Base-by-base conservation (phyloP, 2,113 vertebrate species). In the Egretta garzetta region DNA sequence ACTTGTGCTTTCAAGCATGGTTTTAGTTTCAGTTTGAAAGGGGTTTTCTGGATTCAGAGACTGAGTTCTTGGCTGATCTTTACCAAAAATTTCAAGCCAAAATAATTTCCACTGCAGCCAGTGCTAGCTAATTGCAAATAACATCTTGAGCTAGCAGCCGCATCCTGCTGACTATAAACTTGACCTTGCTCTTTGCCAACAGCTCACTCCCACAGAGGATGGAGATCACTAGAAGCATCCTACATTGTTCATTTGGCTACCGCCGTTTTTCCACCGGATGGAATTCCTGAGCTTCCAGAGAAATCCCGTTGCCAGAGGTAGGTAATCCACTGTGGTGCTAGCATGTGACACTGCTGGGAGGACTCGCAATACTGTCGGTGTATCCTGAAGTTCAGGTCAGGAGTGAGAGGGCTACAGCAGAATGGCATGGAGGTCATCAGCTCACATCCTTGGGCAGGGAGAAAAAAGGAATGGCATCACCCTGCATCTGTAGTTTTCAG, bases 241-340 rank as follows among this genome's bases (percentile, higher is more conserved):
- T 28, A 26, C 59, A 47, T 2, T 1, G 0, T 62, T 73, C 58
- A 8, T 68, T 91, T 87, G 19, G 30, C 62, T 75, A 17, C 52
- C 0, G 2, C 8, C 1, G 1, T 75, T 79, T 89, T 53, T 75
- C 32, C 30, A 49, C 12, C 0, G 1, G 10, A 14, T 52, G 19
- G 56, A 93, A 79, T 87, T 71, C 20, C 39, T 39, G 62, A 84
- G n/a, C 60, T 91, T 85, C 43, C 52, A 80, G 86, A 88, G 41
- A 28, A 3, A 2, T 66, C 12, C 27, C 2, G 3, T 3, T 75
- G 52, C 47, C 33, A 45, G 41, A 41, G 37, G 49, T 0, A 75
- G 53, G 64, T 32, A 37, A 71, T 53, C 50, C 33, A 18, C 35
- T 28, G n/a, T 18, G 55, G 9, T 72, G 45, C 14, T 76, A 9